Evolutionary conservation across 2,113 vertebrate genomes (phyloP).

Genomic region (Corythornis cristatus): DNA sequence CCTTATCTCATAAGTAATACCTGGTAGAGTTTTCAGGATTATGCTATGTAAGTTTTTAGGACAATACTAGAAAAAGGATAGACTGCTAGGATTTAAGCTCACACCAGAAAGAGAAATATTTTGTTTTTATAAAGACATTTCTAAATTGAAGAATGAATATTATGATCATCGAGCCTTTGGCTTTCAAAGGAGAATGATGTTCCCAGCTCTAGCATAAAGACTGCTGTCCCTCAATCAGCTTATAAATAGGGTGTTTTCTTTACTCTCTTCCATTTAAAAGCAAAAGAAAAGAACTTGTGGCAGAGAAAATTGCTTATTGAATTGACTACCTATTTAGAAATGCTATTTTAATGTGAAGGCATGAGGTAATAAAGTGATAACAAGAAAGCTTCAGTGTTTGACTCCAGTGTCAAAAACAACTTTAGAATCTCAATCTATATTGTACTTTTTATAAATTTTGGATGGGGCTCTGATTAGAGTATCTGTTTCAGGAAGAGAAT

Average conservation of each 20-base stretch:
- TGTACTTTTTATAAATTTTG: background rate
- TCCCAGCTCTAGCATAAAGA: background rate
- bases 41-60: background rate
- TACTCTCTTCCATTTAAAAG: background rate
- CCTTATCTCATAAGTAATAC: background rate
- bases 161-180: background rate
- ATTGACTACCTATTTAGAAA: background rate
- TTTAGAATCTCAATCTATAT: background rate
- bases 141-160: background rate
- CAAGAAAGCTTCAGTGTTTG: background rate
- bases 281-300: background rate
- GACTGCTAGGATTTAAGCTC: background rate
- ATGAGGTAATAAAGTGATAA: background rate
- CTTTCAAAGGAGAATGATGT: background rate
- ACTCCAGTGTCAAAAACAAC: background rate
- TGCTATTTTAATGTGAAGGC: background rate
- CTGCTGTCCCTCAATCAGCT: background rate
- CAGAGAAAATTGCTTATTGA: background rate
- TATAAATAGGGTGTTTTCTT: background rate
- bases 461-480: background rate
- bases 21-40: background rate
- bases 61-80: background rate
- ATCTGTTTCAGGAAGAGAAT: constrained; percentile 60
- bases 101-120: background rate
- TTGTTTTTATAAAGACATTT: background rate